Conservation (phyloP, 2,888 invertebrate species). For the Caenorhabditis sulstoni region DNA sequence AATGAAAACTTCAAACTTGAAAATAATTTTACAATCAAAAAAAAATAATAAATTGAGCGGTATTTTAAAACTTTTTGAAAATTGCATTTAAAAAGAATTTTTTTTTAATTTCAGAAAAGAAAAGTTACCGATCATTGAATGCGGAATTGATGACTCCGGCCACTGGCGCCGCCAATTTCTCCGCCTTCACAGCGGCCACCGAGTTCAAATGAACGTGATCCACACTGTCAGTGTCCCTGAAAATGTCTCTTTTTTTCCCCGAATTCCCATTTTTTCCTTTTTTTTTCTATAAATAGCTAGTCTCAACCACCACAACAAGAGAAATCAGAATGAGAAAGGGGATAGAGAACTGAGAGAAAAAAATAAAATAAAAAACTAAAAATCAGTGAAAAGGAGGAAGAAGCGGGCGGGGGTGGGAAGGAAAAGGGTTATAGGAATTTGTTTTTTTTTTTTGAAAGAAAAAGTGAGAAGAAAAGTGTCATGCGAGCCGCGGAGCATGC, state of each 20-base stretch:
- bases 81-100: too few relatives aligned
- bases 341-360: neutral
- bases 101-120: too few relatives aligned
- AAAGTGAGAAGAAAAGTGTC: too few relatives aligned
- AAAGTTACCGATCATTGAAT: constrained; percentile 68
- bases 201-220: constrained; percentile 46
- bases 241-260: neutral
- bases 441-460: too few relatives aligned
- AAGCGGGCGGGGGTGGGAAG: neutral
- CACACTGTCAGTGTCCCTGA: constrained; percentile 51
- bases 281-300: too few relatives aligned
- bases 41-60: too few relatives aligned
- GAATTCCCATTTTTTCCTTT: neutral
- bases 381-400: neutral
- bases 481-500: too few relatives aligned
- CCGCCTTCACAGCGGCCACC: constrained; percentile 42
- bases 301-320: neutral
- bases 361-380: neutral
- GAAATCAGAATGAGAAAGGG: neutral
- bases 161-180: constrained; percentile 38
- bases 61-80: too few relatives aligned
- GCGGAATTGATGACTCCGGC: constrained; percentile 70
- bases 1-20: too few relatives aligned
- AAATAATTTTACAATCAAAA: too few relatives aligned
- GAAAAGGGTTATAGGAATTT: neutral